Evolutionary conservation across 2,113 vertebrate species (phyloP), one percentile per base, ranked within the genome.

Genomic region (Caretta caretta): DNA sequence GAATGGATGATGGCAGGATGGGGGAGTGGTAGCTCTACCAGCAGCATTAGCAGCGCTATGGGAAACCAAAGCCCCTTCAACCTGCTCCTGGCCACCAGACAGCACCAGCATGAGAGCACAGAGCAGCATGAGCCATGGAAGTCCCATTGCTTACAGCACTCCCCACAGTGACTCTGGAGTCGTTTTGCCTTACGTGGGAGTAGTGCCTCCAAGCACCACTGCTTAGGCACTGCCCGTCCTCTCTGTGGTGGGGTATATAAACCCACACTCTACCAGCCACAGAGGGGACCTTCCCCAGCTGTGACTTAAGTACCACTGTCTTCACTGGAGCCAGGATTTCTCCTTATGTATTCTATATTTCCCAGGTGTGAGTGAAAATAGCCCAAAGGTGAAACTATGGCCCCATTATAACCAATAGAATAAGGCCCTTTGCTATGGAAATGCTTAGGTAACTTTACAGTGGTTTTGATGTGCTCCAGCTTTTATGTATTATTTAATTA

Each of bases 341-440:
- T 0, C 92, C 92, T 80, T 83, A 10, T 0, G n/a, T 0, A 0
- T 79, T 90, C 81, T 0, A 2, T 50, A 89, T 92, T 97, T 94
- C 94, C 94, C 92, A 24, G 38, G 92, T 38, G 86, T 80, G 90
- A 72, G 92, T 10, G 78, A 96, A 97, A 96, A 94, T 53, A 38
- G 90, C 62, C 59, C 69, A 19, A 49, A 95, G 0, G 9, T 56
- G 87, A 65, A 49, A 85, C 59, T 0, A 1, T 1, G 38, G 42
- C 83, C 29, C 75, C 91, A 56, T 49, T 59, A n/a, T 27, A 27
- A 46, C 42, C 35, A 46, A 54, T 5, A 4, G 49, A 50, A 54
- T 0, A 0, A 46, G 46, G 22, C 48, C 82, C 89, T 97, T 96
- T 96, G 87, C 95, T 93, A 91, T 96, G 96, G 95, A 94, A 96